A percentile compares a stretch with the other conserved stretches of the same genome.
Evolutionary conservation across 2,113 vertebrate species (phyloP).

Genomic region (Phyllostomus discolor): DNA sequence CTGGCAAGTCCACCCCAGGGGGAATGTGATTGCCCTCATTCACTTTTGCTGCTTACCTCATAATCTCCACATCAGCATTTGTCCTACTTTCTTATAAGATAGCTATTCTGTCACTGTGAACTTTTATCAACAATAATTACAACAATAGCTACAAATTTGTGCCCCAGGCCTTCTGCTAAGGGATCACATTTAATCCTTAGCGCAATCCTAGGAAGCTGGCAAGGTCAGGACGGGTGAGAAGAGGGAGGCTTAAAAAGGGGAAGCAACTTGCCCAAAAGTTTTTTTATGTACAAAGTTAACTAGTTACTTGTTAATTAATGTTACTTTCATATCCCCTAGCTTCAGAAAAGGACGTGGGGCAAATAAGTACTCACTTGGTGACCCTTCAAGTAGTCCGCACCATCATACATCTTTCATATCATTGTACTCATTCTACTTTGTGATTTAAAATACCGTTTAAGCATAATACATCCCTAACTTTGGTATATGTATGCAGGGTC

Average conservation of each 20-base stretch:
- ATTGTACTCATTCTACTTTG: background rate
- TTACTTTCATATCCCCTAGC: background rate
- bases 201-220: background rate
- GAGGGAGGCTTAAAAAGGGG: background rate
- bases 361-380: background rate
- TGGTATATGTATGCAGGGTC: no score
- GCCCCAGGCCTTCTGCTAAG: background rate
- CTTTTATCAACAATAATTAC: background rate
- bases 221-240: background rate
- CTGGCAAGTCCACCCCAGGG: no score
- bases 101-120: background rate
- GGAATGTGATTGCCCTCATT: background rate
- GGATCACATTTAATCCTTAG: background rate
- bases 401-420: background rate
- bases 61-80: background rate
- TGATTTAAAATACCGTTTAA: background rate
- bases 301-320: background rate
- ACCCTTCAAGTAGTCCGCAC: background rate
- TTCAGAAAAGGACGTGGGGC: background rate
- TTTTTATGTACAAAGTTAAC: background rate
- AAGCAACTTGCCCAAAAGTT: background rate
- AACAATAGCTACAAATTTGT: background rate
- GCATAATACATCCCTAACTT: background rate
- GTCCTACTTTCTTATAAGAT: background rate
- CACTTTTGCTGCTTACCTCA: background rate